Percentiles rank a stretch among this genome's conserved stretches.
phyloP scores from a whole-genome alignment of 2,888 invertebrate species.

The Zeuzera pyrina region DNA sequence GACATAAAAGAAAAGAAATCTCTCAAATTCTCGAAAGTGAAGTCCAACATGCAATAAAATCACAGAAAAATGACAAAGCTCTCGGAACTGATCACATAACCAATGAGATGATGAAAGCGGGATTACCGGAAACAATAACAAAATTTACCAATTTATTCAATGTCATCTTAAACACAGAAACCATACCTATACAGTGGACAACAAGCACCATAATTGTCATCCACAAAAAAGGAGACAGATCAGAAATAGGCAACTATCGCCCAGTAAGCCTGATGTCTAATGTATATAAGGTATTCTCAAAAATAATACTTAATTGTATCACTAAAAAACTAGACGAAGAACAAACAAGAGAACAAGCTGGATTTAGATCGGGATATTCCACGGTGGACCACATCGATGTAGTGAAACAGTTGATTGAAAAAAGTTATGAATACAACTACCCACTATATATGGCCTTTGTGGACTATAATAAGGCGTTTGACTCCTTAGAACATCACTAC shows the following conservation, averaged over 20 bases:
- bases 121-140: background rate
- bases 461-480: slow-evolving; percentile 19
- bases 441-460: slow-evolving; percentile 16
- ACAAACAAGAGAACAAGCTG: slow-evolving; percentile 20
- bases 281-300: no score
- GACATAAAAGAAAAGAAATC: slow-evolving; percentile 1
- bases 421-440: slow-evolving; percentile 15
- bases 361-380: slow-evolving; percentile 14
- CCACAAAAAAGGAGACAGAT: slow-evolving; percentile 16
- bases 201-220: slow-evolving; percentile 12
- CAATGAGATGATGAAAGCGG: slow-evolving; percentile 7
- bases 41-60: slow-evolving; percentile 7
- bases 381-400: slow-evolving; percentile 17
- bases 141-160: slow-evolving; percentile 15
- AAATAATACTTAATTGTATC: slow-evolving; percentile 15
- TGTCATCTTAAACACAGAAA: slow-evolving; percentile 10
- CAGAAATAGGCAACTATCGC: slow-evolving; percentile 16
- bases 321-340: slow-evolving; percentile 12
- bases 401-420: slow-evolving; percentile 12
- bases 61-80: slow-evolving; percentile 7
- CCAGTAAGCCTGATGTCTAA: slow-evolving; percentile 17
- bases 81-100: slow-evolving; percentile 7
- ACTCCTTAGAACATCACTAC: slow-evolving; percentile 14
- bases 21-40: slow-evolving; percentile 1
- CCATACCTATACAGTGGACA: slow-evolving; percentile 14